These are phyloP conservation scores for Toxotes jaculatrix DNA, from an alignment of 2,113 vertebrate species.

Conservation along the genomic window DNA sequence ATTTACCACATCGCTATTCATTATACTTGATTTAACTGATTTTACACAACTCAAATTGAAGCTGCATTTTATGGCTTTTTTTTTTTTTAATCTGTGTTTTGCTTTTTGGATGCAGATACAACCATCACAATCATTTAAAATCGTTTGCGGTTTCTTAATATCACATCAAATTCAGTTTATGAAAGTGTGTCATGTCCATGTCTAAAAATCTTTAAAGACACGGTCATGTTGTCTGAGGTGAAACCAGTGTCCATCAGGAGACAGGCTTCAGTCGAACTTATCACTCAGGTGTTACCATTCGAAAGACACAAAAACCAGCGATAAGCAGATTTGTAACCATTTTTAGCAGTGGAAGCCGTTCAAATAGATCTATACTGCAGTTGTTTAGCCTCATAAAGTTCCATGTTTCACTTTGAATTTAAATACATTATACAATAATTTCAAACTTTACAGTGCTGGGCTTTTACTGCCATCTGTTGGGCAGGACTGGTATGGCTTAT, in stretches of 20 bases:
- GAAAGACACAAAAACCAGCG: slow-evolving; percentile 13
- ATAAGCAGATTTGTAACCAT: slow-evolving; percentile 31
- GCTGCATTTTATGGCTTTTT: neutral
- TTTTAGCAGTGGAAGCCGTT: slow-evolving; percentile 37
- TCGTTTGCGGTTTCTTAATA: neutral
- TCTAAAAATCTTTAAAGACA: neutral
- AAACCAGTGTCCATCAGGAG: slow-evolving; percentile 15
- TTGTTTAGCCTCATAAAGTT: slow-evolving; percentile 24
- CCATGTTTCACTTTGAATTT: neutral
- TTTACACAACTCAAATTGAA: neutral
- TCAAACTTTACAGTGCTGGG: neutral
- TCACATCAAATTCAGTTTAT: neutral
- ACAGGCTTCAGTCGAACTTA: neutral
- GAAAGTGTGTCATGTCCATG: neutral
- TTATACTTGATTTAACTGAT: neutral
- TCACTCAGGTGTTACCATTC: neutral
- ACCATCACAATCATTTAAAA: neutral
- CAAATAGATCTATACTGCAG: slow-evolving; percentile 68
- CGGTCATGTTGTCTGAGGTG: slow-evolving; percentile 49
- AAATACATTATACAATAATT: neutral
- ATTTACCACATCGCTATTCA: neutral
- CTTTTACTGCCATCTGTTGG: slow-evolving; percentile 60
- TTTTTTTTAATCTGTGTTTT: neutral
- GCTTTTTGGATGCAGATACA: neutral
- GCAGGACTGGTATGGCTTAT: neutral